These are phyloP conservation scores for Trididemnum miniatum DNA, from an alignment of 23 tunicate genomes.

Conservation along the genomic window DNA sequence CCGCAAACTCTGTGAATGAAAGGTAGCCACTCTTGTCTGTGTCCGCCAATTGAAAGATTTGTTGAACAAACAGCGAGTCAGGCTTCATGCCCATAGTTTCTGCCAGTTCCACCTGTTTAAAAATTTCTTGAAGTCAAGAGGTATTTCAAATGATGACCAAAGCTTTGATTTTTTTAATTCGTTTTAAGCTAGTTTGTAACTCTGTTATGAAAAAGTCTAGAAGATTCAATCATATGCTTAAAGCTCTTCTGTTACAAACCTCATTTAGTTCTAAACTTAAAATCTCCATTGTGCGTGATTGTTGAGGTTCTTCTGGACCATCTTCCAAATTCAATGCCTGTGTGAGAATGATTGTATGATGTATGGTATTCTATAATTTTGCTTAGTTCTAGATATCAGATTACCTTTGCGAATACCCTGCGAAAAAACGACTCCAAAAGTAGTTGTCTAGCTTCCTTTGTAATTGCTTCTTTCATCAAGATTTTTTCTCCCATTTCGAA, in stretches of 20 bases:
- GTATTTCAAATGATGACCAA: too few relatives aligned
- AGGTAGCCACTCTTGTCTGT: constrained; percentile 86
- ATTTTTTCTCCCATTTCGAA: constrained; percentile 71
- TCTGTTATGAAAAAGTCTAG: too few relatives aligned
- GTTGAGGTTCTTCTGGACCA: background rate
- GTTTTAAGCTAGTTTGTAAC: too few relatives aligned
- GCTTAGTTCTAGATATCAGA: background rate
- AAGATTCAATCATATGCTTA: too few relatives aligned
- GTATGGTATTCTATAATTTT: too few relatives aligned
- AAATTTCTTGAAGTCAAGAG: too few relatives aligned
- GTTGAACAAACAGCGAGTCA: constrained; percentile 77
- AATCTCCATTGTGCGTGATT: constrained; percentile 40
- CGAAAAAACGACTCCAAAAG: constrained; percentile 71
- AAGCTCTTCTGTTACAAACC: constrained; percentile 10
- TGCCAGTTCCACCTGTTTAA: constrained; percentile 70
- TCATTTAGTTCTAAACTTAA: constrained; percentile 56
- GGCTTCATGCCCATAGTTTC: constrained; percentile 91
- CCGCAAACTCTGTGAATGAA: constrained; percentile 84
- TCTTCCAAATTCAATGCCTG: constrained; percentile 43
- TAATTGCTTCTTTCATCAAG: constrained; percentile 59
- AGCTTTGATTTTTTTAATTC: too few relatives aligned
- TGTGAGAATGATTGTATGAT: too few relatives aligned
- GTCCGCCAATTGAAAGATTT: constrained; percentile 89
- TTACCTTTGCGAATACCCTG: constrained; percentile 68
- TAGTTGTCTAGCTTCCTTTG: constrained; percentile 73